These are phyloP conservation scores for Candoia aspera DNA, from an alignment of 2,113 vertebrate species.

Conservation along the genomic window DNA sequence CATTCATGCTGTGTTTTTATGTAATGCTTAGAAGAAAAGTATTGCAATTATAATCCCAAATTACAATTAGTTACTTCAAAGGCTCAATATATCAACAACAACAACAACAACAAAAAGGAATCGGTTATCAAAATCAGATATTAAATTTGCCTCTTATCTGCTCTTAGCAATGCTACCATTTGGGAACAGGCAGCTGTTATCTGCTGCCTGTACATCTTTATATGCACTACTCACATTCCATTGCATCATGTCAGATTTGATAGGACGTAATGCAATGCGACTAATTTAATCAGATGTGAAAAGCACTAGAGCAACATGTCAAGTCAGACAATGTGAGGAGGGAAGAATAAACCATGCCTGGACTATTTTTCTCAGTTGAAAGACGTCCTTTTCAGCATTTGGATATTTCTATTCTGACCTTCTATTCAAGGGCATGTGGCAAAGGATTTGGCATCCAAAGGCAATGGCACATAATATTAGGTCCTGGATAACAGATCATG, in stretches of 20 bases:
- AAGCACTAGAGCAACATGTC: slow-evolving; percentile 56
- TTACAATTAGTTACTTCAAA: slow-evolving; percentile 28
- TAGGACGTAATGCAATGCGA: slow-evolving; percentile 68
- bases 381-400: slow-evolving; percentile 60
- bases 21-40: neutral
- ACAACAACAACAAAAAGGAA: slow-evolving; percentile 27
- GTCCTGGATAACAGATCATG: slow-evolving; percentile 57
- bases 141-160: slow-evolving; percentile 17
- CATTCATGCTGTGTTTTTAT: slow-evolving; percentile 10
- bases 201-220: slow-evolving; percentile 57
- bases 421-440: slow-evolving; percentile 64
- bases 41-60: slow-evolving; percentile 16
- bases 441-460: slow-evolving; percentile 53
- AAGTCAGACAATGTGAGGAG: slow-evolving; percentile 47
- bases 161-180: neutral
- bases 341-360: slow-evolving; percentile 45
- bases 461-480: slow-evolving; percentile 67
- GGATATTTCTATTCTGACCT: slow-evolving; percentile 70
- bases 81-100: neutral
- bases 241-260: slow-evolving; percentile 66
- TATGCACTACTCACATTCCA: slow-evolving; percentile 67
- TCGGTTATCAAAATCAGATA: slow-evolving; percentile 33
- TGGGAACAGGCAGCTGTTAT: slow-evolving; percentile 46
- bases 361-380: slow-evolving; percentile 68
- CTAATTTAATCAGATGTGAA: slow-evolving; percentile 76